Evolutionary conservation across 2,797 vertebrate species (phyloP), one percentile per base, ranked within the genome.

Genomic region (Morelia viridis): DNA sequence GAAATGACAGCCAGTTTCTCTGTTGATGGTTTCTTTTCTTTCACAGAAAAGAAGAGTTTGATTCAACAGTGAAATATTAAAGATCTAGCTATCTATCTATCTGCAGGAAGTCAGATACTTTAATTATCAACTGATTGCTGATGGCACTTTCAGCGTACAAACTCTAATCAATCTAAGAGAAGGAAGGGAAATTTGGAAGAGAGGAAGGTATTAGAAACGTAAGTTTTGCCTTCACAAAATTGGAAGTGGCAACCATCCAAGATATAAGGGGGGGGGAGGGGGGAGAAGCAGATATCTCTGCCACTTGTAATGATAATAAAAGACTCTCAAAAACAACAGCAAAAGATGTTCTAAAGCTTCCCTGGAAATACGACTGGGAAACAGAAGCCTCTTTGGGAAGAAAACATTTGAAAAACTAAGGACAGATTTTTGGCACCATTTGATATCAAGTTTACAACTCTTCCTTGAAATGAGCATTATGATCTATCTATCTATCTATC

Each of bases 61-160:
- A 89, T 87, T 93, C 91, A 85, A 9, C 87, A 58, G 57, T 46
- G 68, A 41, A 41, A 9, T 68, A 93, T 53, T 50, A n/a, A 61
- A 12, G n/a, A 90, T 22, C 19, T 85, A 85, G 26, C 83, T 41
- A n/a, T 41, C 71, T 80, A 41, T 80, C 35, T 46, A 10, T 46
- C 71, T 53, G 7, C 24, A 68, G 60, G 19, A 88, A 12, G n/a
- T 26, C 12, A 58, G 10, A 50, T 53, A 57, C 31, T 15, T 88
- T n/a, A 60, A 24, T 91, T 26, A 85, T 53, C n/a, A 9, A 19
- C 13, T 91, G 60, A 76, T 26, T 94, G 87, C 31, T 89, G 13
- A 91, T 92, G 91, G 50, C 7, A 57, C 0, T 28, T 80, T 19
- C 57, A 13, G 15, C 8, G 19, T 13, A 53, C 28, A 88, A 58